Evolutionary conservation across 2,113 vertebrate genomes (phyloP).

Genomic region (Oreochromis tanganicae): DNA sequence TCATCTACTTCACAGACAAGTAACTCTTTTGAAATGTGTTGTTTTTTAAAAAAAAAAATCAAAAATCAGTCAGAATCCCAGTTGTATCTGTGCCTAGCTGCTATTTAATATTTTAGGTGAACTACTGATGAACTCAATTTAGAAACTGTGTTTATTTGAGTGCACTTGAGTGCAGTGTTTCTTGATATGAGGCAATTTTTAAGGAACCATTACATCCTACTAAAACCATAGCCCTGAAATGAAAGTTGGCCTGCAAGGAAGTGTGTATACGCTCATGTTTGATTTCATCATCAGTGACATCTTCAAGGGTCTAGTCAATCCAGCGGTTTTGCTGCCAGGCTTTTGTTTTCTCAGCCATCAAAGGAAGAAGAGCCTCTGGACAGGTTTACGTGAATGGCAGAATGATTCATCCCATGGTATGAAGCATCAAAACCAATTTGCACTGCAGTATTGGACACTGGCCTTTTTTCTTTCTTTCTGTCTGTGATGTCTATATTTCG

Average conservation of each 20-base stretch:
- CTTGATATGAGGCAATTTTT: slow-evolving; percentile 31
- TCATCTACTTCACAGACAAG: background rate
- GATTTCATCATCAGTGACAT: slow-evolving; percentile 48
- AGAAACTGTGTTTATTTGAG: background rate
- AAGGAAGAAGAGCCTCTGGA: slow-evolving; percentile 29
- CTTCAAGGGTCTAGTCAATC: slow-evolving; percentile 39
- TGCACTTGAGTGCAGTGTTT: background rate
- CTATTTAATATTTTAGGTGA: background rate
- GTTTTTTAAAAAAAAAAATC: background rate
- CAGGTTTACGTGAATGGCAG: slow-evolving; percentile 21
- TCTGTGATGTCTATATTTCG: slow-evolving; percentile 39
- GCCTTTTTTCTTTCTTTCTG: background rate
- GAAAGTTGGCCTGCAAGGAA: background rate
- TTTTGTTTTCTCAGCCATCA: slow-evolving; percentile 47
- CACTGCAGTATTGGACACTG: background rate
- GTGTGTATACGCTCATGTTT: background rate
- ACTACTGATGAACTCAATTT: slow-evolving; percentile 27
- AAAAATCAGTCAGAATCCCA: background rate
- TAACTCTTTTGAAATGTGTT: background rate
- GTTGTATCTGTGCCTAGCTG: background rate
- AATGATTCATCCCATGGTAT: slow-evolving; percentile 30
- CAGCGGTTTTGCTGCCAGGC: slow-evolving; percentile 6
- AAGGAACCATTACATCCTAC: slow-evolving; percentile 7
- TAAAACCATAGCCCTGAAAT: background rate
- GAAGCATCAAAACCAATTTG: slow-evolving; percentile 46